Percentiles rank a stretch among this genome's conserved stretches.
These are phyloP conservation scores for Anser brachyrhynchus DNA, from an alignment of 2,113 vertebrate species.

Conservation along the genomic window DNA sequence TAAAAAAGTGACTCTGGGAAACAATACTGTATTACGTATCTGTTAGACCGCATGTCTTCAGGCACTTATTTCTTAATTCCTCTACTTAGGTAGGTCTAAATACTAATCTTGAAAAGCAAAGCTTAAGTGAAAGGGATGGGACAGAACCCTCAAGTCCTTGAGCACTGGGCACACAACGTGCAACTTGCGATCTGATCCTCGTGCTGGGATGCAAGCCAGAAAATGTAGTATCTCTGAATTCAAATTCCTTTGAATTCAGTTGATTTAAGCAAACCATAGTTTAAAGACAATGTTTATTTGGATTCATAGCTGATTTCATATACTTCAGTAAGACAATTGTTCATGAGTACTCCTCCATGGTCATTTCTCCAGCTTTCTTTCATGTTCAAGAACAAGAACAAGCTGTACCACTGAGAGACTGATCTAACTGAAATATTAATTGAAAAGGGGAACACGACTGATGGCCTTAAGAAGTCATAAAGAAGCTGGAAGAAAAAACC, in stretches of 20 bases:
- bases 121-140: background rate
- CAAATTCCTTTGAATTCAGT: background rate
- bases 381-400: background rate
- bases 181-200: background rate
- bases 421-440: background rate
- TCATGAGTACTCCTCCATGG: rapidly evolving
- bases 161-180: background rate
- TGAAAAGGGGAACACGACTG: background rate
- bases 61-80: conserved; percentile 28
- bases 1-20: background rate
- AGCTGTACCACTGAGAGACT: background rate
- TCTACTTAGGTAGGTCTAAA: background rate
- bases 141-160: background rate
- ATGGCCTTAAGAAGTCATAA: background rate
- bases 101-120: conserved; percentile 8
- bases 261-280: background rate
- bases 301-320: background rate
- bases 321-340: background rate
- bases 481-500: background rate
- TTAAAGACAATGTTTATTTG: background rate
- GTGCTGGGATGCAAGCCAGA: background rate
- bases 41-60: conserved; percentile 9
- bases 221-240: background rate
- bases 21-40: background rate
- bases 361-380: background rate